Percentiles rank a stretch among this genome's conserved stretches.
Evolutionary conservation across 35 echinoderm and acorn worm species (phyloP).

Genomic region (Patiria miniata): DNA sequence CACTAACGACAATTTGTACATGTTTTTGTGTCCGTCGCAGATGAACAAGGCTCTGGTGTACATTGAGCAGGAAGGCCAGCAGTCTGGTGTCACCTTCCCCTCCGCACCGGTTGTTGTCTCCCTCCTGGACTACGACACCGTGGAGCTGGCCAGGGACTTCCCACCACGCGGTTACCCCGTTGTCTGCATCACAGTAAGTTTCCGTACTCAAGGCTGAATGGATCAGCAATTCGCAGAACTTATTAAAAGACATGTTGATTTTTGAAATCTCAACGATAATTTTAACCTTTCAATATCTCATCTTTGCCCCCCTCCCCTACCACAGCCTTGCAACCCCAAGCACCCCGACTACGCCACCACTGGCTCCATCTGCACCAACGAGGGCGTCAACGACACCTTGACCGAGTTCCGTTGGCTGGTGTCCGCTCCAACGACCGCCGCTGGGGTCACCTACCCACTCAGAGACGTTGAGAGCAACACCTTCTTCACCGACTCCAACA

Average conservation of each 20-base stretch:
- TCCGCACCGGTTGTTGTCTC: conserved; percentile 85
- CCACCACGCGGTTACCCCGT: conserved; percentile 89
- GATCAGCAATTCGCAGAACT: too few species aligned
- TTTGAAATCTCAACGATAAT: neutral
- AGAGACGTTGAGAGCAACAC: conserved; percentile 87
- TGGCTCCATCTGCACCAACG: conserved; percentile 78
- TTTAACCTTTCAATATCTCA: neutral
- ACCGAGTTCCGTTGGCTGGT: conserved; percentile 98
- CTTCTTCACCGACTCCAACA: conserved; percentile 95
- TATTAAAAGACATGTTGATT: too few species aligned
- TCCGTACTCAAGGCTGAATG: neutral
- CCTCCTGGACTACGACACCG: conserved; percentile 89
- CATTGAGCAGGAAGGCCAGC: conserved; percentile 89
- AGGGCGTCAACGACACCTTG: conserved; percentile 88
- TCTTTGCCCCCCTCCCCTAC: conserved; percentile 25
- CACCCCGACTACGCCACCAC: conserved; percentile 88
- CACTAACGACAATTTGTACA: too few species aligned
- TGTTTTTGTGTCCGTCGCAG: conserved; percentile 59
- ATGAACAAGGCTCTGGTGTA: conserved; percentile 93
- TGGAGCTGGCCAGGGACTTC: neutral
- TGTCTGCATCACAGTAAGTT: conserved; percentile 96
- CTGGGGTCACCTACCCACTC: conserved; percentile 88
- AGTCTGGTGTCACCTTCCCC: conserved; percentile 94
- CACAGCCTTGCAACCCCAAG: conserved; percentile 99
- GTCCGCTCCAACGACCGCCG: conserved; percentile 70